Evolutionary conservation across 2,797 vertebrate genomes (phyloP).

Genomic region (Pogonophryne albipinna): DNA sequence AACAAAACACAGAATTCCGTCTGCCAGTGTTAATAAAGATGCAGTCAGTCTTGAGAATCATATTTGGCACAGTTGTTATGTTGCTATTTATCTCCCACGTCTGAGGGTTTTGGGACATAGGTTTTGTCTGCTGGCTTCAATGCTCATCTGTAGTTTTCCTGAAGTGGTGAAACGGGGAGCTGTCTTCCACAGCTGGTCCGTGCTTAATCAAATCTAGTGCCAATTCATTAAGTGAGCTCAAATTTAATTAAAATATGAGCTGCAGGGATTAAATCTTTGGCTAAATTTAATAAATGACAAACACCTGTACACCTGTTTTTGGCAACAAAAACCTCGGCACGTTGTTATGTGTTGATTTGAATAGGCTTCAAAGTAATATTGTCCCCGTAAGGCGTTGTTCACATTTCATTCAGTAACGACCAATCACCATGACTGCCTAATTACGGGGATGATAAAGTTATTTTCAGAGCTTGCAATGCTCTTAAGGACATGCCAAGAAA

Average conservation of each 20-base stretch:
- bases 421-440: constrained; percentile 75
- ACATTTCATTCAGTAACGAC: constrained; percentile 65
- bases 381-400: constrained; percentile 68
- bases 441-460: constrained; percentile 75
- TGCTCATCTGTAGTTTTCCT: constrained; percentile 62
- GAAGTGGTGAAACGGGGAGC: constrained; percentile 63
- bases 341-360: constrained; percentile 74
- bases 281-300: constrained; percentile 82
- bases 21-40: constrained; percentile 73
- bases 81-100: constrained; percentile 65
- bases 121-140: constrained; percentile 42
- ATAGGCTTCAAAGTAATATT: constrained; percentile 63
- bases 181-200: constrained; percentile 76
- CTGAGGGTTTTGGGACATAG: constrained; percentile 49
- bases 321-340: constrained; percentile 63
- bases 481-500: constrained; percentile 54
- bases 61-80: constrained; percentile 69
- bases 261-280: constrained; percentile 79
- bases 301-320: constrained; percentile 84
- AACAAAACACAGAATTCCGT: constrained; percentile 32
- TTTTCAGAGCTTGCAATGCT: constrained; percentile 55
- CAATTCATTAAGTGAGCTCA: constrained; percentile 81
- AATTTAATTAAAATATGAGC: constrained; percentile 83
- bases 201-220: constrained; percentile 81
- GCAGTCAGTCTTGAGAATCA: constrained; percentile 66